Evolutionary conservation across 2,888 invertebrate genomes (phyloP), one percentile per base, ranked within the genome.

Genomic region (Alentia gelatinosa): DNA sequence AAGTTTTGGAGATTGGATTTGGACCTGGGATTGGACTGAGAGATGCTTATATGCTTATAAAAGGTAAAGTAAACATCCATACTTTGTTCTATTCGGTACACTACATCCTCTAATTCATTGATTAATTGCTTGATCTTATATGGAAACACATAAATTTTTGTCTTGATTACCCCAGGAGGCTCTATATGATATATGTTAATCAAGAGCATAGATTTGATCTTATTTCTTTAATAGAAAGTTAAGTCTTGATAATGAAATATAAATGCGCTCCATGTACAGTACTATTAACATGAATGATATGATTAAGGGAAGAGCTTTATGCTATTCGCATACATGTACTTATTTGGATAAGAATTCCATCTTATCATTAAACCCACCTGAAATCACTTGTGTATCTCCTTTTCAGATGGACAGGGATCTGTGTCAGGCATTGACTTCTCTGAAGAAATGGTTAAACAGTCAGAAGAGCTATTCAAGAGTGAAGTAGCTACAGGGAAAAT

Each of bases 1-100:
- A 91, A 23, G 94, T 95, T 0, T 92, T 95, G 56, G 95, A 95
- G 91, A 92, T 95, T 12, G 95, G 95, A 0, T 95, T 94, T 93
- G 95, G 95, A 9, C 92, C 94, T 0, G 95, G 95, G 12, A 9
- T 93, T 23, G 95, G 95, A 0, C 90, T 95, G 0, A 37, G 93
- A 39, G 91, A 63, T 39, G 95, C 94, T 15, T 92, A 91, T 42
- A 47, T 92, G 26, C 89, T 90, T 75, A 90, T 94, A 1, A 92
- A 94, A 93, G 93, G 94, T 94, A 7, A 47, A n/a, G 56, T 56
- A 23, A 47, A 37, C 12, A 33, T 56, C 23, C 26, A 19, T 88
- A 12, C 42, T 84, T 84, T 5, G 26, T n/a, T n/a, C n/a, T n/a
- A n/a, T n/a, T n/a, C n/a, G n/a, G n/a, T n/a, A n/a, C n/a, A n/a